A percentile compares a stretch with the other conserved stretches of the same genome.
Conservation (phyloP, 1,140 invertebrate genomes). For the Bombus affinis region DNA sequence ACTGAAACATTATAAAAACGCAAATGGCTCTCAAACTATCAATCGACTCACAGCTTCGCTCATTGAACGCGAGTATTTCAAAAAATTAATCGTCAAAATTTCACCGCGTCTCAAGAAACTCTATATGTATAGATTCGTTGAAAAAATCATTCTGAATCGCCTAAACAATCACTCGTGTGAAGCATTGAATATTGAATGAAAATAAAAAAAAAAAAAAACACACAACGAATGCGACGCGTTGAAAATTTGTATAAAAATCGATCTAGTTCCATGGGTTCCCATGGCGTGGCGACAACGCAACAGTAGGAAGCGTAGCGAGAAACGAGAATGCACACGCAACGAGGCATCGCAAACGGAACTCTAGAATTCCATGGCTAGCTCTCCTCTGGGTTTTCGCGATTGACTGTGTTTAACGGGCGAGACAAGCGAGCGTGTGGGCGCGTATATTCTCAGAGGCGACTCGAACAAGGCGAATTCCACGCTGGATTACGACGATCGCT, state of each 20-base stretch:
- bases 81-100: too few species aligned
- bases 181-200: background rate
- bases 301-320: conserved; percentile 1
- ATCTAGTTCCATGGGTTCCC: background rate
- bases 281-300: conserved; percentile 10
- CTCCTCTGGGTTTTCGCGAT: conserved; percentile 37
- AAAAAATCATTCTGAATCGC: too few species aligned
- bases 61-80: too few species aligned
- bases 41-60: too few species aligned
- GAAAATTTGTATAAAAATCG: background rate
- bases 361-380: conserved; percentile 38
- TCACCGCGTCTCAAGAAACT: too few species aligned
- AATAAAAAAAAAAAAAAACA: background rate
- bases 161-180: too few species aligned
- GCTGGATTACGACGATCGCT: conserved; percentile 53
- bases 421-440: conserved; percentile 41
- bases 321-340: background rate
- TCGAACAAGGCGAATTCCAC: conserved; percentile 54
- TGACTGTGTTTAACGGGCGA: conserved; percentile 46
- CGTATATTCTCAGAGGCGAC: conserved; percentile 50
- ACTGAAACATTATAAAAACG: too few species aligned
- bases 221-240: background rate
- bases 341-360: conserved; percentile 22
- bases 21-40: too few species aligned
- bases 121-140: too few species aligned